These are phyloP conservation scores for Arctia plantaginis DNA, from an alignment of 2,888 invertebrate species.

Conservation along the genomic window DNA sequence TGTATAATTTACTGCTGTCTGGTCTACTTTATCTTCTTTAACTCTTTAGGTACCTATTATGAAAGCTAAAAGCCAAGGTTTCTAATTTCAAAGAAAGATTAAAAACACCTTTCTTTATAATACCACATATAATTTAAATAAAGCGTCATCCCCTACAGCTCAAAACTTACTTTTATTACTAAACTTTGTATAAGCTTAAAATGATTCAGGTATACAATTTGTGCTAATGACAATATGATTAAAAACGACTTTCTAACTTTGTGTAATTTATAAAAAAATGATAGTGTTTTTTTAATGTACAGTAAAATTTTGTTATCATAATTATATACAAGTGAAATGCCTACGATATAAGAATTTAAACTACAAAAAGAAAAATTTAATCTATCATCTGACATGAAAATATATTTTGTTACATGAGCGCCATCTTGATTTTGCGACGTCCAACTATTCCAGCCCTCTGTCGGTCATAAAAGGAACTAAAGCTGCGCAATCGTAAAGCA, in stretches of 20 bases:
- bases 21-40: neutral
- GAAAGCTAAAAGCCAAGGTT: neutral
- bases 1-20: neutral
- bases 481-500: neutral
- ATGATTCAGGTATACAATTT: too few species aligned
- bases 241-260: too few species aligned
- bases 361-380: neutral
- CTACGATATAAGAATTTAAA: neutral
- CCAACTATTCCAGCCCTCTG: neutral
- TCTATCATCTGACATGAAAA: neutral
- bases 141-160: neutral
- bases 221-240: too few species aligned
- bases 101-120: too few species aligned
- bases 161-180: neutral
- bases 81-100: too few species aligned
- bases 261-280: too few species aligned
- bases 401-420: neutral
- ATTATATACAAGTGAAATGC: neutral
- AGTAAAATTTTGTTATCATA: neutral
- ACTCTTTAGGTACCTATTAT: neutral
- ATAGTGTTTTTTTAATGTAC: too few species aligned
- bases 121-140: neutral
- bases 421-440: neutral
- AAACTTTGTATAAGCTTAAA: too few species aligned
- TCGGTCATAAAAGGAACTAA: neutral